Evolutionary conservation across 2,797 vertebrate genomes (phyloP), one percentile per base, ranked within the genome.

Genomic region (Poeciliopsis presidionis): DNA sequence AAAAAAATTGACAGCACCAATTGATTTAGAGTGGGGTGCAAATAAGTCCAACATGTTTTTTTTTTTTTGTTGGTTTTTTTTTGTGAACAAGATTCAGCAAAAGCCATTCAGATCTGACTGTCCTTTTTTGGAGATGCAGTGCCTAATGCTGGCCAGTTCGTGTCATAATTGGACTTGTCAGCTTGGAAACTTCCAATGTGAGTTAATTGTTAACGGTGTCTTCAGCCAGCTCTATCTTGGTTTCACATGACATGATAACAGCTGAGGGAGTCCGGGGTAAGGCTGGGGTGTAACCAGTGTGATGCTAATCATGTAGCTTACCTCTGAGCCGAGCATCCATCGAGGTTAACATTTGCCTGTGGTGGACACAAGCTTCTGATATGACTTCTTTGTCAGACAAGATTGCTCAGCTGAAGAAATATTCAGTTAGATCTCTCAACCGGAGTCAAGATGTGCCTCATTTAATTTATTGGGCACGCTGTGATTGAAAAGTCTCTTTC

Each of bases 231-330:
- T 93, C 87, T 76, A 81, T 47, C 43, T 90, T 84, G 90, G 90
- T 93, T 89, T 94, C 92, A 89, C 85, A 90, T 95, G 90, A 94
- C 94, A 91, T 47, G 65, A 91, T 90, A 91, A 88, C 86, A 85
- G 82, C 85, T 47, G 3, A 14, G 77, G 77, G 84, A 87, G 84
- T 90, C 89, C 16, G 2, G 82, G 79, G 88, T 72, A 77, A 33
- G 36, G 33, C 25, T 1, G 13, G 43, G 45, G 73, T 75, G 79
- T 55, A 57, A 49, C 18, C 13, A 3, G 22, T 79, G 65, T 74
- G 63, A 65, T 36, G 36, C 63, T 82, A 72, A 81, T 88, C 55
- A 49, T 49, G 13, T 55, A 63, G 65, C 28, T 74, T 16, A 1
- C 47, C 33, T 76, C 0, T 69, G 55, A 80, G 33, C 61, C 36